Evolutionary conservation across 1,140 invertebrate genomes (phyloP).

Genomic region (Cyclina sinensis): DNA sequence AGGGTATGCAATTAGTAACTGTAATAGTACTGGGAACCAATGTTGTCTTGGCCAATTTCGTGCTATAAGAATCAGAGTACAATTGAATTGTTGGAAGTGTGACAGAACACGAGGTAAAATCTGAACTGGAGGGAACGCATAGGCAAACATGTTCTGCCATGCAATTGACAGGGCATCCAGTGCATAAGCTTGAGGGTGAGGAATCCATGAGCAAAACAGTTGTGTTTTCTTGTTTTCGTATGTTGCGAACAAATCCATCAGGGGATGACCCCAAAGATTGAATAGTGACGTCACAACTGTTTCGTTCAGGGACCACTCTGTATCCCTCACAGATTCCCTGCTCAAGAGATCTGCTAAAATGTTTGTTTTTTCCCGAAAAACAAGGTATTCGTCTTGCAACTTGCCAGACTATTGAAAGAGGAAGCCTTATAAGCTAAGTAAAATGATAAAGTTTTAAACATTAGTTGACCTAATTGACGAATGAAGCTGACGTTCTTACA

Average conservation of each 20-base stretch:
- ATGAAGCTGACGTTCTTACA: no score
- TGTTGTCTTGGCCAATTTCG: constrained; percentile 45
- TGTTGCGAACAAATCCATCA: constrained; percentile 66
- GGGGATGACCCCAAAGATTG: constrained; percentile 30
- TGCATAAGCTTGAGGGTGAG: constrained; percentile 57
- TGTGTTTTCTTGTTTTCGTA: constrained; percentile 43
- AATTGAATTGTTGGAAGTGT: constrained; percentile 42
- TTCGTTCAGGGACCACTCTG: constrained; percentile 58
- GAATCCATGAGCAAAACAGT: constrained; percentile 65
- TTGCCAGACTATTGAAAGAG: no score
- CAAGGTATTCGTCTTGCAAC: no score
- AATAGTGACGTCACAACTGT: constrained; percentile 34
- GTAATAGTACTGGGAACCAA: constrained; percentile 27
- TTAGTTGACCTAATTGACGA: no score
- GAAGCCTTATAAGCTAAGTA: no score
- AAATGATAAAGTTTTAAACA: no score
- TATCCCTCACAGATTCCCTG: not conserved
- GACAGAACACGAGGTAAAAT: not conserved
- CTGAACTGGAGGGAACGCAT: constrained; percentile 49
- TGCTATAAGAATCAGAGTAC: constrained; percentile 44
- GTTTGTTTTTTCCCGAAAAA: not conserved
- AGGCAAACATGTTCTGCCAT: constrained; percentile 52
- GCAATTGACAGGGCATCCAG: constrained; percentile 64
- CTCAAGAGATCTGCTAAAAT: not conserved
- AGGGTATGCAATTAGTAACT: no score